phyloP scores from a whole-genome alignment of 2,797 vertebrate species.

The Meda fulgida region DNA sequence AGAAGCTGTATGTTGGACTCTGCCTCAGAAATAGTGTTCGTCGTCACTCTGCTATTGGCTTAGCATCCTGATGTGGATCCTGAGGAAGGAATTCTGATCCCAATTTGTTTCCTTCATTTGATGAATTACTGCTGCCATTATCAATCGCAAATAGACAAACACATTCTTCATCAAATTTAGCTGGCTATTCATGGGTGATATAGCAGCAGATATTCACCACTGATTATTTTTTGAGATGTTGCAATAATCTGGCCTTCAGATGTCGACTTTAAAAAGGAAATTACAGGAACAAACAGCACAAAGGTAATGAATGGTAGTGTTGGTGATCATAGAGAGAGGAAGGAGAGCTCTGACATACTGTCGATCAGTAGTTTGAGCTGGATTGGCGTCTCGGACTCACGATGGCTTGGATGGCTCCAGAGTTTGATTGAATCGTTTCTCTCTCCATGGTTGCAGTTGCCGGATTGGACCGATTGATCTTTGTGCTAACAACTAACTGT shows the following conservation, averaged over 20 bases:
- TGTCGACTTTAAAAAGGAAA: not conserved
- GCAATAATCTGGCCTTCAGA: not conserved
- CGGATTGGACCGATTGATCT: conserved; percentile 46
- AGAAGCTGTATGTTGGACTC: not conserved
- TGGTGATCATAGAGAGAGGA: not conserved
- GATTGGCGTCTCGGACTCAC: conserved; percentile 4
- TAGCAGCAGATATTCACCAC: not conserved
- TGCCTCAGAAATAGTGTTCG: not conserved
- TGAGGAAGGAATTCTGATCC: too few species aligned
- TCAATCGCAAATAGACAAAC: not conserved
- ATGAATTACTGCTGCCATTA: not conserved
- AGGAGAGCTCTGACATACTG: not conserved
- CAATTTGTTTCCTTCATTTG: not conserved
- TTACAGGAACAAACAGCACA: not conserved
- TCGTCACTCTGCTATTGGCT: not conserved
- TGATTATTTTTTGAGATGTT: not conserved
- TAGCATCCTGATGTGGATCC: not conserved
- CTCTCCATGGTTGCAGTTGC: conserved; percentile 14
- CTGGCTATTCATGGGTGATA: not conserved
- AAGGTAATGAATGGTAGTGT: not conserved
- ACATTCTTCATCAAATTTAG: not conserved
- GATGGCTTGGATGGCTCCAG: conserved; percentile 27
- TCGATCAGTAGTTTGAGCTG: not conserved
- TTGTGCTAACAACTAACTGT: conserved; percentile 26
- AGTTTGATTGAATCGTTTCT: conserved; percentile 10